Base-by-base conservation (phyloP, 2,888 invertebrate genomes). In the Muscina levida region DNA sequence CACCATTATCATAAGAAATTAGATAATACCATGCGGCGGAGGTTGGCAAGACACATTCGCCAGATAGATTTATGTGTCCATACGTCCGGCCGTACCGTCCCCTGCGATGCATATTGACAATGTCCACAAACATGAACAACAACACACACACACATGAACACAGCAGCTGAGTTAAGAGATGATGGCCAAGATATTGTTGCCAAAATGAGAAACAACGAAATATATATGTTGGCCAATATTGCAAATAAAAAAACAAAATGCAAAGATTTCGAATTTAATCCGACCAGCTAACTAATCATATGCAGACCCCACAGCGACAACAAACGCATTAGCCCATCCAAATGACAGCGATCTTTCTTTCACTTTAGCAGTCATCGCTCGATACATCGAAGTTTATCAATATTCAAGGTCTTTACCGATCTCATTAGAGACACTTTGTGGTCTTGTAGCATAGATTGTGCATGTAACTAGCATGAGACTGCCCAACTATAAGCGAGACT, bases 1-100 rank as follows among this genome's bases (percentile, higher is more conserved):
- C 8, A 37, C 51, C 5, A 67, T 68, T 39, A 66, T 17, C 65
- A 80, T 66, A 73, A 68, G 56, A 57, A 77, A 73, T 77, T 73
- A 77, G 77, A 73, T 77, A 81, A 81, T 71, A 65, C 4, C 26
- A 57, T 39, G 39, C 24, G 56, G 26, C 24, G 62, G 57, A 39
- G 57, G 22, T 37, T 5, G 15, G 22, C 10, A 11, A 72, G 15
- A 31, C 8, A n/a, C n/a, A n/a, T n/a, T n/a, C n/a, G n/a, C 8
- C 31, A 26, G 13, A 15, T 26, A 15, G 11, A 72, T 59, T n/a
- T 62, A 62, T 62, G 37, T 2, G 51, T 10, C 19, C 31, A 8
- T 10, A 31, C 19, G 53, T 53, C 57, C 4, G 17, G 39, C 31
- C 31, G 8, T 31, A 5, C 62, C 19, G 22, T 39, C 39, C 26